phyloP scores from a whole-genome alignment of 2,113 vertebrate genomes.

The Puntigrus tetrazona region DNA sequence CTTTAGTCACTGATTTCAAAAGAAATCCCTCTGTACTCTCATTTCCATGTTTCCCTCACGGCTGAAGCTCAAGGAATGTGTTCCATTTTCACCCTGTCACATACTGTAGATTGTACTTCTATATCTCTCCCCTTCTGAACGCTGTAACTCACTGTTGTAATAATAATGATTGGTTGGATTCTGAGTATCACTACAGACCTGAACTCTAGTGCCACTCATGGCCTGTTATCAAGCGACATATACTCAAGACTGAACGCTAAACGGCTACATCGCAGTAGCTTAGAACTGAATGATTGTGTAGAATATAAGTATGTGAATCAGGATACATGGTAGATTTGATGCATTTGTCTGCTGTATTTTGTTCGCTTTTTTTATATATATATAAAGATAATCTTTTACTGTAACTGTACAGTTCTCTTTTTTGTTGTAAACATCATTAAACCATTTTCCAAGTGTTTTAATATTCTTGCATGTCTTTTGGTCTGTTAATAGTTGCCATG shows the following conservation, averaged over 20 bases:
- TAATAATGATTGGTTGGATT: conserved; percentile 58
- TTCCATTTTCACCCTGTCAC: conserved; percentile 59
- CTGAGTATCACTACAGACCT: conserved; percentile 65
- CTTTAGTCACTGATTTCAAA: conserved; percentile 79
- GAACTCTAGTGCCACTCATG: conserved; percentile 36
- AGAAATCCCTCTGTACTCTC: conserved; percentile 74
- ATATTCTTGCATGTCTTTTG: conserved; percentile 69
- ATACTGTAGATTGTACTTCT: conserved; percentile 65
- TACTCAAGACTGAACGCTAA: conserved; percentile 79
- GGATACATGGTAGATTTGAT: conserved; percentile 96
- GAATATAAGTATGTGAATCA: conserved; percentile 91
- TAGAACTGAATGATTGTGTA: conserved; percentile 88
- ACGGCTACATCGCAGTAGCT: conserved; percentile 66
- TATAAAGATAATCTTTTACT: conserved; percentile 94
- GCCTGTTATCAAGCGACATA: conserved; percentile 64
- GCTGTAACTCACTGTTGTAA: conserved; percentile 66
- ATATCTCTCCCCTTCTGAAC: conserved; percentile 53
- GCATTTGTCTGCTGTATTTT: conserved; percentile 99
- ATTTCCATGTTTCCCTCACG: conserved; percentile 72
- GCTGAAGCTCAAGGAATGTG: conserved; percentile 77
- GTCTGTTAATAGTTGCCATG: conserved; percentile 42
- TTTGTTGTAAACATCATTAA: conserved; percentile 99
- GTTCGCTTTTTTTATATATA: conserved; percentile 80
- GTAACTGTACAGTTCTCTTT: conserved; percentile 99
- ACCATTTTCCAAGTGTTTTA: conserved; percentile 99